Conservation (phyloP, 1,140 invertebrate species). For the Listronotus bonariensis region DNA sequence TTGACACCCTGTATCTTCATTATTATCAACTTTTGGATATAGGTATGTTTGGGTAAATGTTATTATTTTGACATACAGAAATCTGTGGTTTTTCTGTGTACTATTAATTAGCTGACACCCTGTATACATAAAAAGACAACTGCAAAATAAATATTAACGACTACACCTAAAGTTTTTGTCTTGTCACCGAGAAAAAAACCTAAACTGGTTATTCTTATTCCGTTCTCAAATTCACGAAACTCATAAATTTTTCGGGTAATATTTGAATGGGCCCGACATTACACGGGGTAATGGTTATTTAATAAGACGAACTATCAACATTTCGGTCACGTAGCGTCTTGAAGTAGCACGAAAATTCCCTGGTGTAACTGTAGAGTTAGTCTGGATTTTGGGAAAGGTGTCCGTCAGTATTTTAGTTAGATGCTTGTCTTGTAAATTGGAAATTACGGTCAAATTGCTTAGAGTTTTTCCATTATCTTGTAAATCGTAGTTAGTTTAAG, state of each 20-base stretch:
- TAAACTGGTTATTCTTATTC: constrained; percentile 32
- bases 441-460: constrained; percentile 25
- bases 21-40: no score
- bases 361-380: constrained; percentile 24
- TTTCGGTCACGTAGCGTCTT: constrained; percentile 32
- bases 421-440: constrained; percentile 31
- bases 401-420: constrained; percentile 30
- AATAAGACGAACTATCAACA: constrained; percentile 32
- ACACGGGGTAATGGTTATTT: constrained; percentile 35
- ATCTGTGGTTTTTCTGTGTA: no score
- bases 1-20: no score
- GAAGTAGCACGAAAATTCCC: constrained; percentile 34
- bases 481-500: no score
- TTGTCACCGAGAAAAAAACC: constrained; percentile 7
- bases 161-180: not conserved
- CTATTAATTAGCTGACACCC: no score
- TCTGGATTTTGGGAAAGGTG: constrained; percentile 30
- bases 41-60: no score
- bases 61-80: no score
- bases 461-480: constrained; percentile 8
- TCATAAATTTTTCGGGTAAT: constrained; percentile 32
- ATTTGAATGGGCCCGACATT: constrained; percentile 34
- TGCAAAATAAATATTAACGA: not conserved
- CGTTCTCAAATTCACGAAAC: constrained; percentile 16
- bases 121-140: no score